Evolutionary conservation across 2,113 vertebrate species (phyloP).

Genomic region (Scytalopus superciliaris): DNA sequence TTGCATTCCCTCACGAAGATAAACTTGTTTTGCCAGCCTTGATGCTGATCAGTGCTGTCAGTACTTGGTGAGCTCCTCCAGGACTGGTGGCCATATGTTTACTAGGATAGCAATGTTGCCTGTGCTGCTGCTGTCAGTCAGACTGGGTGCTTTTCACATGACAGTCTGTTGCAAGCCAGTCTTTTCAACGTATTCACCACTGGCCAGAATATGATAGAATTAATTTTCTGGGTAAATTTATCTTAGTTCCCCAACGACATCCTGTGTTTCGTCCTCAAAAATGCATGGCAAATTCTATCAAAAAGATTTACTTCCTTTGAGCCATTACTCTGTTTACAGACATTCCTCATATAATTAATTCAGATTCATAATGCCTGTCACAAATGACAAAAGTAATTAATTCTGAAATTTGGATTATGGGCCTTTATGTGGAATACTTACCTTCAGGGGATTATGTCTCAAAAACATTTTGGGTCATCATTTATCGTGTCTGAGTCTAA

Average conservation of each 20-base stretch:
- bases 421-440: neutral
- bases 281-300: neutral
- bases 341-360: conserved; percentile 27
- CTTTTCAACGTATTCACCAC: neutral
- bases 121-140: neutral
- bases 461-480: neutral
- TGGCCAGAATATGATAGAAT: neutral
- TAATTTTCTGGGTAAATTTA: neutral
- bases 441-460: neutral
- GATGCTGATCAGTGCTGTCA: neutral
- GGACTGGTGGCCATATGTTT: neutral
- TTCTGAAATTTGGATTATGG: neutral
- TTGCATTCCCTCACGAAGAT: neutral
- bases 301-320: neutral
- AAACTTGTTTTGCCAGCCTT: neutral
- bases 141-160: neutral
- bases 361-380: conserved; percentile 18
- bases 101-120: neutral
- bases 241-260: neutral
- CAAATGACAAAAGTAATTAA: conserved; percentile 20
- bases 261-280: neutral
- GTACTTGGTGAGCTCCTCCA: neutral
- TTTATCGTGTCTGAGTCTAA: conserved; percentile 12
- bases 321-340: conserved; percentile 12
- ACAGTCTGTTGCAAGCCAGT: neutral